A percentile compares a stretch with the other conserved stretches of the same genome.
These are phyloP conservation scores for Apostichopus parvimensis DNA, from an alignment of 35 echinoderm and acorn worm species.

Conservation along the genomic window DNA sequence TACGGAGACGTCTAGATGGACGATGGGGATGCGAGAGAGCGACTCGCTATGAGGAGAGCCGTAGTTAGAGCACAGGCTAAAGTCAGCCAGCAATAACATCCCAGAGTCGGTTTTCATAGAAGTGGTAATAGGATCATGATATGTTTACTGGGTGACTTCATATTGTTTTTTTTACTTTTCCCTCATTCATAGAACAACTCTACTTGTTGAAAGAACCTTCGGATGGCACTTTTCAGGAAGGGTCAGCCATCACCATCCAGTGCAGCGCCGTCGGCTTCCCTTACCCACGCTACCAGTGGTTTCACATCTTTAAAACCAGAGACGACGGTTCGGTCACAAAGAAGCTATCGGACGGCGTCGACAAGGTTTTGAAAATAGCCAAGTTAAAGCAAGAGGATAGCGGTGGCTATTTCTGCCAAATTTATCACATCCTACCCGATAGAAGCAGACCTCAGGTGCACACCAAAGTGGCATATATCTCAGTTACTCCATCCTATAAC, in stretches of 20 bases:
- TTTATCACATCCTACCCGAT: constrained; percentile 69
- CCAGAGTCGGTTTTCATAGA: too few species aligned
- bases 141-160: too few species aligned
- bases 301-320: constrained; percentile 23
- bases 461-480: constrained; percentile 64
- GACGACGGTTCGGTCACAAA: neutral
- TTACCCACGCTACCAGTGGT: constrained; percentile 90
- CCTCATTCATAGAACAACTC: constrained; percentile 54
- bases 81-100: too few species aligned
- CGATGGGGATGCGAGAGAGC: too few species aligned
- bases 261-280: constrained; percentile 88
- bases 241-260: constrained; percentile 32
- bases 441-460: constrained; percentile 10
- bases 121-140: too few species aligned
- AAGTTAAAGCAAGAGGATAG: constrained; percentile 26
- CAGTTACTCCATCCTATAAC: constrained; percentile 41
- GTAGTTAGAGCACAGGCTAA: too few species aligned
- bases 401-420: constrained; percentile 66
- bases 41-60: too few species aligned
- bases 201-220: constrained; percentile 53
- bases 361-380: constrained; percentile 58
- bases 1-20: too few species aligned
- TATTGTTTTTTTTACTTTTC: neutral
- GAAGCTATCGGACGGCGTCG: constrained; percentile 52
- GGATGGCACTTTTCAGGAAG: constrained; percentile 40